Evolutionary conservation across 2,888 invertebrate genomes (phyloP).

Genomic region (Lamproptera curius): DNA sequence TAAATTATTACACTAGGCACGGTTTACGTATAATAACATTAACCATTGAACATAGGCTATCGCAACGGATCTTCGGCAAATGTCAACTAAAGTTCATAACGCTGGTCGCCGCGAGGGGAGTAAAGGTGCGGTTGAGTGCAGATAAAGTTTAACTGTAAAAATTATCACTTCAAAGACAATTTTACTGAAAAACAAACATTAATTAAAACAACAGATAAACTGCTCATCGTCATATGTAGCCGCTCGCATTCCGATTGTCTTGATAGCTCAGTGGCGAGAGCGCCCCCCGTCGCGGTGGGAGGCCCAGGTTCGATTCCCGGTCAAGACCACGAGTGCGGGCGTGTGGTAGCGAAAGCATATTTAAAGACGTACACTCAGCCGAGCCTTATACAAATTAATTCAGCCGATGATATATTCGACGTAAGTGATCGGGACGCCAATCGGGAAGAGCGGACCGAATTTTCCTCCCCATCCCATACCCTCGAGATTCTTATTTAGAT

Average conservation of each 20-base stretch:
- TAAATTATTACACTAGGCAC: no score
- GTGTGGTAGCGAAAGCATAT: slow-evolving; percentile 31
- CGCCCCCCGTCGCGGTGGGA: slow-evolving; percentile 62
- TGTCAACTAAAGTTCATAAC: slow-evolving; percentile 34
- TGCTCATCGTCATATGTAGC: no score
- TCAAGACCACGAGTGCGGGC: slow-evolving; percentile 66
- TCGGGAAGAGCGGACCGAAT: slow-evolving; percentile 60
- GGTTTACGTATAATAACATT: background rate
- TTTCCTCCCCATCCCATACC: slow-evolving; percentile 49
- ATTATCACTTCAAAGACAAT: no score
- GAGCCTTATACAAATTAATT: no score
- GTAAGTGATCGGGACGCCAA: slow-evolving; percentile 69
- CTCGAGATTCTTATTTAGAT: slow-evolving; percentile 78
- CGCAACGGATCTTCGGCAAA: slow-evolving; percentile 22
- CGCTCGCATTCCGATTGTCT: slow-evolving; percentile 64
- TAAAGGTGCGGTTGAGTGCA: slow-evolving; percentile 45
- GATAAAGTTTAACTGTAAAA: no score
- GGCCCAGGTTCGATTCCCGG: slow-evolving; percentile 75
- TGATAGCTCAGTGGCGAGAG: slow-evolving; percentile 77
- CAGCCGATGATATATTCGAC: no score
- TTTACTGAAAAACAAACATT: no score
- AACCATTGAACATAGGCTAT: slow-evolving; percentile 7
- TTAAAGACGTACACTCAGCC: slow-evolving; percentile 37
- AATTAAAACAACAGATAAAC: no score
- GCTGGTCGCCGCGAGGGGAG: slow-evolving; percentile 23